A percentile compares a stretch with the other conserved stretches of the same genome.
These are phyloP conservation scores for Puffinus mauretanicus DNA, from an alignment of 2,113 vertebrate genomes.

Conservation along the genomic window DNA sequence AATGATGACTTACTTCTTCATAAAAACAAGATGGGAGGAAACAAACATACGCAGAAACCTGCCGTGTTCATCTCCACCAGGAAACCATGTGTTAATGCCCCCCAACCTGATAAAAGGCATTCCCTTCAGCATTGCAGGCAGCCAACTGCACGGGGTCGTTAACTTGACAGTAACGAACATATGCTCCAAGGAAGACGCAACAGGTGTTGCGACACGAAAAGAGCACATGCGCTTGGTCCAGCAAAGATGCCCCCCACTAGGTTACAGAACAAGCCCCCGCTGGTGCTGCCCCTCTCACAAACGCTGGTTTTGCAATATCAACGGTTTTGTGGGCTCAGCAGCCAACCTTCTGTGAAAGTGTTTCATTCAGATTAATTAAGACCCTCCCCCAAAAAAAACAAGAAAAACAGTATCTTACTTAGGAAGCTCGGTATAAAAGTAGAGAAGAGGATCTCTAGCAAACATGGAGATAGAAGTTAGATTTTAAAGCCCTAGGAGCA, in stretches of 20 bases:
- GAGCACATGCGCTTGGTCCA: not conserved
- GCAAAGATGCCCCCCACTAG: not conserved
- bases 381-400: rapidly evolving
- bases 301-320: not conserved
- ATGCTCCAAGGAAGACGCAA: not conserved
- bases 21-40: not conserved
- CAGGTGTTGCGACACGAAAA: not conserved
- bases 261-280: not conserved
- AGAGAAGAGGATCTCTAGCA: not conserved
- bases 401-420: not conserved
- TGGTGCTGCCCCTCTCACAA: not conserved
- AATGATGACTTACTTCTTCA: not conserved
- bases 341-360: not conserved
- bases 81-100: not conserved
- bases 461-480: not conserved
- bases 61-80: not conserved
- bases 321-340: not conserved
- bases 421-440: not conserved
- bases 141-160: rapidly evolving
- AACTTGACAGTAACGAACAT: not conserved
- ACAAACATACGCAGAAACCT: not conserved
- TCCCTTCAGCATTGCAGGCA: not conserved
- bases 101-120: not conserved
- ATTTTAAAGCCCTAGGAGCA: not conserved
- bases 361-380: not conserved